Percentiles rank a stretch among this genome's conserved stretches.
phyloP scores from a whole-genome alignment of 2,888 invertebrate genomes.

The Ochropacha duplaris region DNA sequence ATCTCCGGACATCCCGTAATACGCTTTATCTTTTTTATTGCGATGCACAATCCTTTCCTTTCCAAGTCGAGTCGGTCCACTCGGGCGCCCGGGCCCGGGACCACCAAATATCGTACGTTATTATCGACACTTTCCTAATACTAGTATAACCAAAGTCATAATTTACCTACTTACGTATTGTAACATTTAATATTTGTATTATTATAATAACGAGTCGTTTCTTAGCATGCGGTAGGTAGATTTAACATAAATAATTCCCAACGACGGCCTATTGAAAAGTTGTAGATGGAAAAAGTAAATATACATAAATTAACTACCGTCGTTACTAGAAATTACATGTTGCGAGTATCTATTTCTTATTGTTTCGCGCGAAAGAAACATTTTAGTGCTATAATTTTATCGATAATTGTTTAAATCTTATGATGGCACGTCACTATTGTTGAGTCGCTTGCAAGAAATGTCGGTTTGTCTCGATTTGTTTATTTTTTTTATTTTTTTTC shows the following conservation, averaged over 20 bases:
- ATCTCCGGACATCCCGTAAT: slow-evolving; percentile 72
- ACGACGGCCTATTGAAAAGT: neutral
- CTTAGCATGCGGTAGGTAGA: neutral
- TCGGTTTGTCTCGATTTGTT: slow-evolving; percentile 61
- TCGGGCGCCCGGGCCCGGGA: slow-evolving; percentile 17
- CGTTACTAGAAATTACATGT: neutral
- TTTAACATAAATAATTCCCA: neutral
- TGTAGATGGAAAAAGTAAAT: neutral
- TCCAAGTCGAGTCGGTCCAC: slow-evolving; percentile 40
- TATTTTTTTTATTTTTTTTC: slow-evolving; percentile 68
- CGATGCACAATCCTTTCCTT: slow-evolving; percentile 61
- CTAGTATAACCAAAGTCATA: slow-evolving; percentile 25
- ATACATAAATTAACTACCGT: neutral
- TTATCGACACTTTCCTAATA: slow-evolving; percentile 30
- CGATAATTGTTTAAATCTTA: slow-evolving; percentile 29
- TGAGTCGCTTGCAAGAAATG: slow-evolving; percentile 58
- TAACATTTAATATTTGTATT: neutral
- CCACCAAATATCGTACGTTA: slow-evolving; percentile 35
- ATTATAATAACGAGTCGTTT: neutral
- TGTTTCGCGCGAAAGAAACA: slow-evolving; percentile 15
- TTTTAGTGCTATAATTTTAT: slow-evolving; percentile 26
- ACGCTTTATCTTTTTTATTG: slow-evolving; percentile 69
- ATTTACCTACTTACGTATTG: slow-evolving; percentile 15
- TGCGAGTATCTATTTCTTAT: slow-evolving; percentile 19
- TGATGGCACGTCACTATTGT: slow-evolving; percentile 48